phyloP scores from a whole-genome alignment of 2,888 invertebrate genomes.

The Tyria jacobaeae region DNA sequence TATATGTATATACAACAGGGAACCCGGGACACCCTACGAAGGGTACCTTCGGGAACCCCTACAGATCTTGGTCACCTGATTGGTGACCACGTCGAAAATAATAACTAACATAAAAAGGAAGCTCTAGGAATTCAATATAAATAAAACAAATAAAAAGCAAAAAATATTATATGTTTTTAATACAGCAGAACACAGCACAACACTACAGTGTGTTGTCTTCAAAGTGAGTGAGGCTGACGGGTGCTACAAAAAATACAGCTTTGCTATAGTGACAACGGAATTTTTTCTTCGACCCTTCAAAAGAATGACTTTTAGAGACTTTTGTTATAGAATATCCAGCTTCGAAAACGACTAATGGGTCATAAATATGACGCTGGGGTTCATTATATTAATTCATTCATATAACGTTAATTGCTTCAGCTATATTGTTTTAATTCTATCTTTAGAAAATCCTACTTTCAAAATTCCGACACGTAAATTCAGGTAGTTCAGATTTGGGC shows the following conservation, averaged over 20 bases:
- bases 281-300: constrained; percentile 69
- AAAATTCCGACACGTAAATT: constrained; percentile 38
- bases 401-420: constrained; percentile 62
- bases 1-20: too few relatives aligned
- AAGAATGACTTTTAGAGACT: constrained; percentile 68
- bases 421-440: constrained; percentile 53
- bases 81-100: too few relatives aligned
- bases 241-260: constrained; percentile 76
- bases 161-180: too few relatives aligned
- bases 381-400: constrained; percentile 70
- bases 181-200: constrained; percentile 31
- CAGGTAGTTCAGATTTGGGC: constrained; percentile 40
- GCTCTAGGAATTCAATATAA: neutral
- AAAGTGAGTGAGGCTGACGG: constrained; percentile 79
- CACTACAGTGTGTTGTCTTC: constrained; percentile 65
- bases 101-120: neutral
- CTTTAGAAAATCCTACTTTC: constrained; percentile 35
- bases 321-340: constrained; percentile 75
- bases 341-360: constrained; percentile 65
- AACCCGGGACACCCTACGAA: too few relatives aligned
- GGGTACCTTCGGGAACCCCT: too few relatives aligned
- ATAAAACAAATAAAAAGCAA: neutral
- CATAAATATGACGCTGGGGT: constrained; percentile 69
- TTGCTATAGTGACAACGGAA: constrained; percentile 75
- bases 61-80: too few relatives aligned